Evolutionary conservation across 2,113 vertebrate genomes (phyloP), one percentile per base, ranked within the genome.

Genomic region (Chloropsis hardwickii): DNA sequence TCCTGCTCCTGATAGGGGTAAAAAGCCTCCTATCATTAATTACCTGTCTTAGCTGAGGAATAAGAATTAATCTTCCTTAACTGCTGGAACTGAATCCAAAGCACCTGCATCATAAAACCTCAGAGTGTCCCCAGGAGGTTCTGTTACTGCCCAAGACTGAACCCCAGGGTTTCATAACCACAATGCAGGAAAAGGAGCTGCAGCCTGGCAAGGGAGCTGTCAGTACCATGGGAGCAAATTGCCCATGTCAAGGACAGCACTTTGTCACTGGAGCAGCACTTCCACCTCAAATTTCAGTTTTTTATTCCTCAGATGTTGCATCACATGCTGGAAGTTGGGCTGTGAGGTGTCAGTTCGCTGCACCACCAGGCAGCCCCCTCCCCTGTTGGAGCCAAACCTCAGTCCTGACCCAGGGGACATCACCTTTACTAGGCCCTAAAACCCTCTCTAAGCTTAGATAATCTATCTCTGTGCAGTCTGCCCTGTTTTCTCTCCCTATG

Each of bases 241-340:
- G 28, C 5, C 67, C 85, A 37, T 19, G 50, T 35, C 3, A 3
- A 61, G 81, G 67, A n/a, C 56, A 57, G n/a, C 12, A 2, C 45
- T 57, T 65, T 12, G 27, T 11, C 64, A 61, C 0, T 12, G 33
- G 28, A 66, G 66, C 39, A 37, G 24, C 0, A 0, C 25, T 65
- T 35, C 62, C n/a, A n/a, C 47, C 53, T 62, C 57, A 7, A 8
- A 50, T 47, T 35, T 9, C 78, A 90, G 51, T 12, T 45, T 48
- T 81, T 57, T 57, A 5, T n/a, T 44, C 85, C 53, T 65, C 9
- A 11, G 60, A 14, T n/a, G 17, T 40, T n/a, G 22, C 57, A 40
- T 1, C 29, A 16, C 10, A 10, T 0, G 0, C 17, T 42, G 71
- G 2, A 54, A 39, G 19, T 24, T 57, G 51, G 19, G 54, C 12